Evolutionary conservation across 2,113 vertebrate genomes (phyloP).

Genomic region (Vombatus ursinus): DNA sequence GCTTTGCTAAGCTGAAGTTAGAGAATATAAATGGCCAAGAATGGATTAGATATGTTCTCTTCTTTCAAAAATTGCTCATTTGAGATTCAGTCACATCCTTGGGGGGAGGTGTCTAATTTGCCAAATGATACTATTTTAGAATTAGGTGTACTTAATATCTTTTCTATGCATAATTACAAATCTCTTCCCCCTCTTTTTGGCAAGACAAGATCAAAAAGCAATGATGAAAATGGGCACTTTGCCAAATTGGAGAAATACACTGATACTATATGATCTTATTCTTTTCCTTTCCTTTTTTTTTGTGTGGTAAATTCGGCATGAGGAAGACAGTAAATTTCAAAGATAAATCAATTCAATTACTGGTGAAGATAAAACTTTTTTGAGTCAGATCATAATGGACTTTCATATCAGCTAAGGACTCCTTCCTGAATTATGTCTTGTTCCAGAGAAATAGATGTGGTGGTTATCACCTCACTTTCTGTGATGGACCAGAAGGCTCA

Average conservation of each 20-base stretch:
- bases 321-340: neutral
- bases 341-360: neutral
- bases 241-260: neutral
- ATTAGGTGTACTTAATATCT: neutral
- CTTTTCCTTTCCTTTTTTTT: neutral
- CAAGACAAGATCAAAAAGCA: neutral
- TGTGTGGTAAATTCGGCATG: neutral
- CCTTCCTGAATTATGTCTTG: neutral
- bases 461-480: neutral
- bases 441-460: neutral
- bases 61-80: neutral
- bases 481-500: neutral
- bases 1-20: neutral
- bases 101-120: neutral
- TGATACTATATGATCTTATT: neutral
- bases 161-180: neutral
- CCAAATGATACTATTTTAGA: neutral
- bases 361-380: neutral
- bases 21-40: neutral
- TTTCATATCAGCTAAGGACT: neutral
- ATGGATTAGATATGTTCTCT: neutral
- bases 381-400: neutral
- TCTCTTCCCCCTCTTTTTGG: neutral
- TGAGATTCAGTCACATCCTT: neutral
- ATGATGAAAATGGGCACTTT: neutral